These are phyloP conservation scores for Orchesella cincta DNA, from an alignment of 1,140 invertebrate genomes.

Conservation along the genomic window DNA sequence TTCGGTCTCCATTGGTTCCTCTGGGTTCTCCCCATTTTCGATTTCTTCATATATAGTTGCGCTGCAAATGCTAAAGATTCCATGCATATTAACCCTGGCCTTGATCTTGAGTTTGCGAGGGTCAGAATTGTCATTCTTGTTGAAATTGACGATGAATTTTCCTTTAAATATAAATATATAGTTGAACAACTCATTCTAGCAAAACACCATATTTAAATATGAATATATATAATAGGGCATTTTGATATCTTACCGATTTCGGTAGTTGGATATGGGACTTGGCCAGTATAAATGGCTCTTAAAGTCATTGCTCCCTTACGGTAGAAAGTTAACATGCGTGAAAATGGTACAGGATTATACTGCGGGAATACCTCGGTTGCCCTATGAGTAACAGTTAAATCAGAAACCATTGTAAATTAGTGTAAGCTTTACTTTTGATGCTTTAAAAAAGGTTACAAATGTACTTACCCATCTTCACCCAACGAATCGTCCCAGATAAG, in stretches of 20 bases:
- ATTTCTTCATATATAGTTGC: slow-evolving; percentile 84
- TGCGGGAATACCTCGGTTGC: slow-evolving; percentile 79
- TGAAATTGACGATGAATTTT: neutral
- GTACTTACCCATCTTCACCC: slow-evolving; percentile 64
- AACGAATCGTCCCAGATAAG: slow-evolving; percentile 78
- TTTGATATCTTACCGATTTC: slow-evolving; percentile 70
- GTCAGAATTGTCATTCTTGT: slow-evolving; percentile 75
- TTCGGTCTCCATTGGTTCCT: too few relatives aligned
- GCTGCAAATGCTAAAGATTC: slow-evolving; percentile 81
- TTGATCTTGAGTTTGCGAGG: slow-evolving; percentile 93
- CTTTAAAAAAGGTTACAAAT: neutral
- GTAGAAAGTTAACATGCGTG: slow-evolving; percentile 91
- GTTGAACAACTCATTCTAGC: neutral
- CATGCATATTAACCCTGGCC: slow-evolving; percentile 88
- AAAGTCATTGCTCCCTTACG: slow-evolving; percentile 82
- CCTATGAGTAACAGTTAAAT: slow-evolving; percentile 55
- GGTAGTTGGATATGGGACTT: slow-evolving; percentile 71
- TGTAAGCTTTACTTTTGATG: neutral
- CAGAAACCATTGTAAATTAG: neutral
- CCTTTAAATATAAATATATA: neutral
- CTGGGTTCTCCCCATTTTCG: slow-evolving; percentile 67
- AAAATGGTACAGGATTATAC: slow-evolving; percentile 87
- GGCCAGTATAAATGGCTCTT: slow-evolving; percentile 75
- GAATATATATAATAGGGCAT: neutral
- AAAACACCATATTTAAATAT: neutral